Evolutionary conservation across 53 echinoderm and acorn worm species (phyloP).

Genomic region (Crossaster papposus): DNA sequence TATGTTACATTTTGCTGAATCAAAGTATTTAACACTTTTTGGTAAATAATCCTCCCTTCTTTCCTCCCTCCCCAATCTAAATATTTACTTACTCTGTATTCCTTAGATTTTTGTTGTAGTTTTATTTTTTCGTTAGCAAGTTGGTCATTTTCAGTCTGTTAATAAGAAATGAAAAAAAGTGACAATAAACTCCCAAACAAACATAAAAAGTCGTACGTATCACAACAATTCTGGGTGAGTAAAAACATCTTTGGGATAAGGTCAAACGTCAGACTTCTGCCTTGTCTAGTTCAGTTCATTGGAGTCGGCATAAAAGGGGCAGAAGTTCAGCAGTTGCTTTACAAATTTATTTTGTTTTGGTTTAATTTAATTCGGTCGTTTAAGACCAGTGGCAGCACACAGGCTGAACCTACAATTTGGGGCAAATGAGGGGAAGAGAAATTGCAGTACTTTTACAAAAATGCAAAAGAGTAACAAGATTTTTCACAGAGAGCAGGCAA

Average conservation of each 20-base stretch:
- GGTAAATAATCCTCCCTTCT: background rate
- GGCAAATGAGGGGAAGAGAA: background rate
- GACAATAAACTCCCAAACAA: background rate
- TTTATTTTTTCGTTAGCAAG: slow-evolving; percentile 16
- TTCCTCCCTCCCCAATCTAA: background rate
- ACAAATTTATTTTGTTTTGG: too few species aligned
- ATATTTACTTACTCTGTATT: slow-evolving; percentile 50
- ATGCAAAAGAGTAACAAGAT: too few species aligned
- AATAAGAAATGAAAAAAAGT: slow-evolving; percentile 32
- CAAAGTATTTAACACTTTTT: background rate
- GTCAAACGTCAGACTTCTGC: too few species aligned
- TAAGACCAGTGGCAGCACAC: too few species aligned
- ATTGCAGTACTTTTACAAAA: background rate
- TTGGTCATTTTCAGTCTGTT: slow-evolving; percentile 46
- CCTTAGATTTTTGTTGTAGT: slow-evolving; percentile 42
- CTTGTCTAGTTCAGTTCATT: too few species aligned
- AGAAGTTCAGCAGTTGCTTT: too few species aligned
- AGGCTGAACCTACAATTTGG: too few species aligned
- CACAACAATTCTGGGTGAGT: background rate
- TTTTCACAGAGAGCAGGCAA: too few species aligned
- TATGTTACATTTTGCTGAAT: too few species aligned
- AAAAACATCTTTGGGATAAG: too few species aligned
- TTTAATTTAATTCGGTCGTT: too few species aligned
- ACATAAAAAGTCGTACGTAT: background rate
- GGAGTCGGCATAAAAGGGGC: too few species aligned